Conservation (phyloP, 2,797 vertebrate species). For the Zalophus californianus region DNA sequence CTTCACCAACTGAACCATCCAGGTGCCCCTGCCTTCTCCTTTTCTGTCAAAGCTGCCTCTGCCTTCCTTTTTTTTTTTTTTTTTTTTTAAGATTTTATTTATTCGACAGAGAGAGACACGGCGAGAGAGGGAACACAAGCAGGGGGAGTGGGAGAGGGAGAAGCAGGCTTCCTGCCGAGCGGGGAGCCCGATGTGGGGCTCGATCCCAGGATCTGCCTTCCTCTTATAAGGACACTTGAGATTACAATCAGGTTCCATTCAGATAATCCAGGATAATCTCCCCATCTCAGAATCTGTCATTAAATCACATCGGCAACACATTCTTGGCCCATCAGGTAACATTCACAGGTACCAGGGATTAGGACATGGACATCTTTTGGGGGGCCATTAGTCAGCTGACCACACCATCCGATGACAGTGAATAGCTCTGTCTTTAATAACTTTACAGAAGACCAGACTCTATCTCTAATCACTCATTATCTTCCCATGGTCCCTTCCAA, state of each 20-base stretch:
- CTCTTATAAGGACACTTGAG: not conserved
- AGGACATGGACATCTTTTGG: not conserved
- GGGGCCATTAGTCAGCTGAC: not conserved
- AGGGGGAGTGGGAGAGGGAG: too few relatives aligned
- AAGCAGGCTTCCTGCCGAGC: too few relatives aligned
- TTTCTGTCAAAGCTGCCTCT: not conserved
- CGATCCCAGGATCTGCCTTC: not conserved
- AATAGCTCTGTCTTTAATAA: not conserved
- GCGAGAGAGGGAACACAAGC: too few relatives aligned
- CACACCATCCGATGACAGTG: not conserved
- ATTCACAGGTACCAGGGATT: not conserved
- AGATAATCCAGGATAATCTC: slow-evolving; percentile 31
- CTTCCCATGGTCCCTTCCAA: not conserved
- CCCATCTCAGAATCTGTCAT: not conserved
- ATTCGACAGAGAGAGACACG: too few relatives aligned
- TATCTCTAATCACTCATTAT: not conserved
- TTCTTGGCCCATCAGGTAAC: not conserved
- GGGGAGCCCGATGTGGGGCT: too few relatives aligned
- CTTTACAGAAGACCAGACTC: slow-evolving; percentile 27
- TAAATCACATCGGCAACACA: not conserved
- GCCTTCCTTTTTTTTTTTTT: too few relatives aligned
- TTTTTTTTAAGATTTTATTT: too few relatives aligned
- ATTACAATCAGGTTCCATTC: not conserved
- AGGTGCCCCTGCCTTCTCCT: not conserved
- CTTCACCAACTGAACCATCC: too few relatives aligned